phyloP scores from a whole-genome alignment of 2,888 invertebrate genomes.

The Drosophila quasianomalipes region DNA sequence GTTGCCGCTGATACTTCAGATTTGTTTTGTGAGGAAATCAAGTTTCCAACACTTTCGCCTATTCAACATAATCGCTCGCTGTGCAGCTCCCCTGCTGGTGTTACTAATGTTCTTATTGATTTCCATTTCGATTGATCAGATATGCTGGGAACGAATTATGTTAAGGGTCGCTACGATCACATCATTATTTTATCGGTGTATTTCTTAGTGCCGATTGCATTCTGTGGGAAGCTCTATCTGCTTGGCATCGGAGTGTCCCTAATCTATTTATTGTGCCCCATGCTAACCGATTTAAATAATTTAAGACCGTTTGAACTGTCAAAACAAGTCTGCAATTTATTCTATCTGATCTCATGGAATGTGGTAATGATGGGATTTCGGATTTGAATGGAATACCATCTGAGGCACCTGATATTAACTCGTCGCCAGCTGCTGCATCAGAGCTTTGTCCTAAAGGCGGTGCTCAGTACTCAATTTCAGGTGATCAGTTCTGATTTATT shows the following conservation, averaged over 20 bases:
- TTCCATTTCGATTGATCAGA: not conserved
- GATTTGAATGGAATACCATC: slow-evolving; percentile 18
- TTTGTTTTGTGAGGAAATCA: slow-evolving; percentile 15
- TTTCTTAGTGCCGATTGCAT: too few species aligned
- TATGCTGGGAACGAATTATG: not conserved
- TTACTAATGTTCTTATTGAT: slow-evolving; percentile 4
- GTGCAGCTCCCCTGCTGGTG: not conserved
- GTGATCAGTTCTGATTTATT: not conserved
- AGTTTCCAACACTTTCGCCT: not conserved
- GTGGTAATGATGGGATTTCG: slow-evolving; percentile 8
- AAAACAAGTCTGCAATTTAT: not conserved
- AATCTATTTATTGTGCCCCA: slow-evolving; percentile 5
- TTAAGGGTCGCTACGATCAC: slow-evolving; percentile 39
- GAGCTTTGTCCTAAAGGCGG: slow-evolving; percentile 33
- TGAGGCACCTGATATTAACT: slow-evolving; percentile 30
- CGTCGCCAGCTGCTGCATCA: slow-evolving; percentile 44
- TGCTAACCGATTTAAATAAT: fast-evolving
- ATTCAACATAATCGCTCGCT: slow-evolving; percentile 35
- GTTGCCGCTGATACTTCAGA: slow-evolving; percentile 21
- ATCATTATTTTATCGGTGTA: slow-evolving; percentile 40
- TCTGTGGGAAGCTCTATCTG: slow-evolving; percentile 21
- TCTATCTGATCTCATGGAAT: slow-evolving; percentile 27
- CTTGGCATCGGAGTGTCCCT: slow-evolving; percentile 27
- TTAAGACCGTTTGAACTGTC: fast-evolving
- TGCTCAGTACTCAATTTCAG: not conserved